phyloP scores from a whole-genome alignment of 2,113 vertebrate genomes.

The Calidris pugnax region DNA sequence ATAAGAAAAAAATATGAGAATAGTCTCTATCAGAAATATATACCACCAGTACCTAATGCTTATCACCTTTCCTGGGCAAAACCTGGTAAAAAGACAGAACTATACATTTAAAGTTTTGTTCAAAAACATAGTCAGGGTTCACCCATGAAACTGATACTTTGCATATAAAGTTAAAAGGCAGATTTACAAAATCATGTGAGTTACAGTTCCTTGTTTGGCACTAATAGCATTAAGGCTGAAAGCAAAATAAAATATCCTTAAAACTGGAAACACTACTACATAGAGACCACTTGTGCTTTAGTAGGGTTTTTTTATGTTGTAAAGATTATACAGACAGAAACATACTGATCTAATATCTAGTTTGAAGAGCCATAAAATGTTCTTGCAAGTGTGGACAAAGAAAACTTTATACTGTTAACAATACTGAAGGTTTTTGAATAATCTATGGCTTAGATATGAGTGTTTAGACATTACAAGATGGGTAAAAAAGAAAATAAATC shows the following conservation, averaged over 20 bases:
- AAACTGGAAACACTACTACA: background rate
- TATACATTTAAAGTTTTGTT: background rate
- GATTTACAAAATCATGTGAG: background rate
- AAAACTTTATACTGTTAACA: background rate
- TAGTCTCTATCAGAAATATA: background rate
- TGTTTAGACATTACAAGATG: background rate
- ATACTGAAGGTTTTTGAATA: background rate
- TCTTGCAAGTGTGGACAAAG: background rate
- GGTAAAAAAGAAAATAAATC: conserved; percentile 27
- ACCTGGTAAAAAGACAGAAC: background rate
- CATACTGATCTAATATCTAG: background rate
- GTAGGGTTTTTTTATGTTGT: background rate
- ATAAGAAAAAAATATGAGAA: background rate
- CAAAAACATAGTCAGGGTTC: background rate
- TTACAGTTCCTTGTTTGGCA: background rate
- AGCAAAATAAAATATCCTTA: background rate
- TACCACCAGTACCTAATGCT: background rate
- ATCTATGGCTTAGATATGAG: background rate
- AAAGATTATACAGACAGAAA: background rate
- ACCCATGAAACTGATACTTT: background rate
- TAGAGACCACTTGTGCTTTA: background rate
- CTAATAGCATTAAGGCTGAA: background rate
- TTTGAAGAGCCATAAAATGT: background rate
- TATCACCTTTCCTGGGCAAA: background rate
- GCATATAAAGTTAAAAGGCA: background rate